Evolutionary conservation across 2,888 invertebrate genomes (phyloP), one percentile per base, ranked within the genome.

Genomic region (Drosophila kanekoi): DNA sequence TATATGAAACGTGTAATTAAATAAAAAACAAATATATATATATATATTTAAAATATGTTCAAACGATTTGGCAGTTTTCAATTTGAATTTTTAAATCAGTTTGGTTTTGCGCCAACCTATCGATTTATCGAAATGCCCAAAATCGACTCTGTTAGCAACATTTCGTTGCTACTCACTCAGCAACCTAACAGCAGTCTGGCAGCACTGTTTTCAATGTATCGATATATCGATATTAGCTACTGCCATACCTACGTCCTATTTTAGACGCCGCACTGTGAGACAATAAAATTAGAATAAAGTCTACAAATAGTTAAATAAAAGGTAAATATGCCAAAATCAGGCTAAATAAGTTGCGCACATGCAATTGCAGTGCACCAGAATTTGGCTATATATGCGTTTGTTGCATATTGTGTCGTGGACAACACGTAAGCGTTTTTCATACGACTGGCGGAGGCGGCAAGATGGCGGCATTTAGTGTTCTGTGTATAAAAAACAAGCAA

Each of bases 1-100:
- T 84, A 84, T 82, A 73, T 77, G 67, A 87, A 85, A 74, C 54
- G 72, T 87, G 85, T 87, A 86, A 85, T 87, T 72, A 84, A 73
- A 76, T 68, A 79, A 81, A 77, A 77, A 79, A 52, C 28, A 28
- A 13, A 23, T 23, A 28, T 28, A 28, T 28, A 82, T 78, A 75
- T 69, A 82, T 86, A 86, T 85, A 84, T 85, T 86, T 87, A 79
- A 86, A 77, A 79, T 74, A 79, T 69, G 71, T 69, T 67, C 72
- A 76, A 66, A 35, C 37, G 49, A 62, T 53, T 59, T 45, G 16
- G n/a, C 28, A 11, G 10, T 49, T 57, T 32, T 44, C 37, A 16
- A 41, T 23, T 43, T 14, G 3, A 16, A 40, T 23, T 61, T 43
- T 10, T 4, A 18, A 47, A 56, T 33, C 6, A 33, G 9, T 1